These are phyloP conservation scores for Scolopax mira DNA, from an alignment of 2,113 vertebrate species.

Conservation along the genomic window DNA sequence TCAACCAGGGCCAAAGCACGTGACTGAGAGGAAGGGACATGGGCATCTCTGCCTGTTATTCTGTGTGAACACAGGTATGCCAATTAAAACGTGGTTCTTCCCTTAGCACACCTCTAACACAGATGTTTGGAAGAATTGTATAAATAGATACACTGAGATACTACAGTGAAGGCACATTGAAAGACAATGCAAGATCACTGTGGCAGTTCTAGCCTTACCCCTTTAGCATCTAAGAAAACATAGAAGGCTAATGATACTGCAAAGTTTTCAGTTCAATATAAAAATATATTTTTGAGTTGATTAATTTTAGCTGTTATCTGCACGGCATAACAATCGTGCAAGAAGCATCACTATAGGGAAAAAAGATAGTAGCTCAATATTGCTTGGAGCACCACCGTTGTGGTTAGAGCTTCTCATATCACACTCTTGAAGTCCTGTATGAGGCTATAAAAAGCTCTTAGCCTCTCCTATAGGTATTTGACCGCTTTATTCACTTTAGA, in stretches of 20 bases:
- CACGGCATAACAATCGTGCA: background rate
- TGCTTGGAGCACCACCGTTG: background rate
- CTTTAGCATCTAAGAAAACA: background rate
- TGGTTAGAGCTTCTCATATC: background rate
- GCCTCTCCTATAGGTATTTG: background rate
- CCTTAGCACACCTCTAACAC: background rate
- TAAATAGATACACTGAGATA: background rate
- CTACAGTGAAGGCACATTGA: background rate
- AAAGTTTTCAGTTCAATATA: background rate
- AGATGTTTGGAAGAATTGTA: background rate
- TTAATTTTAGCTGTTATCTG: background rate
- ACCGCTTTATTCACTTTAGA: background rate
- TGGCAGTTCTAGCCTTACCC: background rate
- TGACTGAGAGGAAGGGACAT: background rate
- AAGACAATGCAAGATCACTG: background rate
- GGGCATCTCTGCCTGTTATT: background rate
- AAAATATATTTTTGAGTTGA: background rate
- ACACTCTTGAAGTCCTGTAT: background rate
- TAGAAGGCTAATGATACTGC: background rate
- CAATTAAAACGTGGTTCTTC: background rate
- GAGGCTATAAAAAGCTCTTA: background rate
- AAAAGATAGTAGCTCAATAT: background rate
- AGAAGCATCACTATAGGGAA: background rate
- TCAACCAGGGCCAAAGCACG: rapidly evolving
- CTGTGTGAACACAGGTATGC: background rate